These are phyloP conservation scores for Corythaeola cristata DNA, from an alignment of 2,113 vertebrate species.

Conservation along the genomic window DNA sequence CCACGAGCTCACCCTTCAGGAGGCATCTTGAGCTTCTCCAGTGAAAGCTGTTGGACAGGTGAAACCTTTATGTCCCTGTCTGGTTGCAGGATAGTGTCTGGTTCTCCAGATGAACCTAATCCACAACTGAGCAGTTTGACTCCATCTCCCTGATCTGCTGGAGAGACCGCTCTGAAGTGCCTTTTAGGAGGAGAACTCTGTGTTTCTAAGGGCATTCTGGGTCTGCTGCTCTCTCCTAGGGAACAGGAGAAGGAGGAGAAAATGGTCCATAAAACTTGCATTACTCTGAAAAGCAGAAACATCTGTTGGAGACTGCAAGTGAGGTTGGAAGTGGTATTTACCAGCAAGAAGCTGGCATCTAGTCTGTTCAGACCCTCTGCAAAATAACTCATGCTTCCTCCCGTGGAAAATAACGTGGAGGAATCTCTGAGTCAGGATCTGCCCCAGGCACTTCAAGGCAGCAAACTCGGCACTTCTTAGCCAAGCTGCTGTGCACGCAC, in stretches of 20 bases:
- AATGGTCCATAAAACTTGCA: slow-evolving; percentile 64
- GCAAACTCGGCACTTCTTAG: neutral
- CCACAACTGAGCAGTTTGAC: neutral
- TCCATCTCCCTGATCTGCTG: neutral
- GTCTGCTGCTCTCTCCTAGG: neutral
- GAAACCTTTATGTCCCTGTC: neutral
- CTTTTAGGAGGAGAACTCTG: neutral
- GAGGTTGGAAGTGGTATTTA: slow-evolving; percentile 52
- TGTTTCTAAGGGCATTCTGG: slow-evolving; percentile 4
- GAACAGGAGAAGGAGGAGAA: slow-evolving; percentile 41
- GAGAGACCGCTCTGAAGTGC: neutral
- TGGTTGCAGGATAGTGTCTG: neutral
- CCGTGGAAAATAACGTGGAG: slow-evolving; percentile 56
- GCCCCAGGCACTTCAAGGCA: slow-evolving; percentile 35
- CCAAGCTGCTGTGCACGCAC: neutral
- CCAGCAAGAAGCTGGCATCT: slow-evolving; percentile 46
- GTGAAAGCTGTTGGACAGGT: neutral
- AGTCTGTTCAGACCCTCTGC: slow-evolving; percentile 3
- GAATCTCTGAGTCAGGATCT: slow-evolving; percentile 57
- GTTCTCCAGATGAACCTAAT: neutral
- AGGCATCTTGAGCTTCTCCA: neutral
- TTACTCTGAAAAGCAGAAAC: slow-evolving; percentile 63
- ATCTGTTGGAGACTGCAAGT: slow-evolving; percentile 54
- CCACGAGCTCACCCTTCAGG: neutral
- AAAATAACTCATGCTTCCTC: neutral